Base-by-base conservation (phyloP, 2,888 invertebrate species). In the Scaptomyza tumidula region DNA sequence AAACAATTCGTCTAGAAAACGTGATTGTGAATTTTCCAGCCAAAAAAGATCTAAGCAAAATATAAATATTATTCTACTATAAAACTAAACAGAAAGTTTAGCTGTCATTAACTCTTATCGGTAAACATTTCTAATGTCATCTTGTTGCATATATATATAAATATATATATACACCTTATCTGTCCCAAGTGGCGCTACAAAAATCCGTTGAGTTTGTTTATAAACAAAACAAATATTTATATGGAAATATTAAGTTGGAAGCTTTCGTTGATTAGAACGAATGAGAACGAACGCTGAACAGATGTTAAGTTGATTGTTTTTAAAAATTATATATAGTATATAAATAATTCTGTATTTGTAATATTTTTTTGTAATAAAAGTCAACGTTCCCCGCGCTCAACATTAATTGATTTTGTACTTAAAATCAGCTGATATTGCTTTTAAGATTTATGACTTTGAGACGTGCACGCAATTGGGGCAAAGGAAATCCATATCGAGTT, bases 131-230 rank as follows among this genome's bases (percentile, higher is more conserved):
- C 31, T 48, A 37, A 52, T 50, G 29, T n/a, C 14, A 64, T 41
- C n/a, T 27, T 14, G 7, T 14, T 39, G 5, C 24, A 0, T 24
- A 5, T 10, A 45, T 37, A 48, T 33, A n/a, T 43, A 44, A 35
- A 24, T 37, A 58, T 48, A 19, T 19, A 19, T 19, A 24, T 52
- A 2, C 13, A 41, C 13, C 62, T 60, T 60, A 77, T 71, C 77
- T 49, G 16, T 3, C 35, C 13, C 39, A 58, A 44, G 45, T 59
- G 58, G 76, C 64, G 71, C 56, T 54, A 57, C 9, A 33, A 16
- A 14, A 29, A 10, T 14, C 3, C 3, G 6, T 29, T 9, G 39
- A 19, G 45, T 71, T 78, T 87, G 59, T 85, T 85, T 85, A 87
- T 70, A 78, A 81, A 78, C 67, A 87, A 63, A 67, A 55, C 45